Conservation (phyloP, 2,888 invertebrate species). For the Acanthopleura granulata region DNA sequence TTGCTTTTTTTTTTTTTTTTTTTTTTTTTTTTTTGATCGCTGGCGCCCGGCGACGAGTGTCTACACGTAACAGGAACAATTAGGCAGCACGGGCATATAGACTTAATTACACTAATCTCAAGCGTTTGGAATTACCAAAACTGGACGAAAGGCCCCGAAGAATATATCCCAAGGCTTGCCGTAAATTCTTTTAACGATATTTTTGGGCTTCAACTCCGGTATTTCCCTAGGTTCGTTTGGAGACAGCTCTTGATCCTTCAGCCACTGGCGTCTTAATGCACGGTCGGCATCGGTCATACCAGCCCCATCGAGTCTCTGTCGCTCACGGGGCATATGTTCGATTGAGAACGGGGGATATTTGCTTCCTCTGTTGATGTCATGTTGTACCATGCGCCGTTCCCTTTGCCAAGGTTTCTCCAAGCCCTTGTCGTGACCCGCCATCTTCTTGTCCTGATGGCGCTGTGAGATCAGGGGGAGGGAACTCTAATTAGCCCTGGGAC, state of each 20-base stretch:
- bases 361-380: conserved; percentile 48
- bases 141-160: conserved; percentile 30
- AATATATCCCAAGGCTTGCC: conserved; percentile 49
- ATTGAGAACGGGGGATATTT: conserved; percentile 62
- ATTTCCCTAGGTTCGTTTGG: conserved; percentile 58
- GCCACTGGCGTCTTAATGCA: conserved; percentile 61
- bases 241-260: conserved; percentile 61
- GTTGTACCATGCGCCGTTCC: conserved; percentile 36
- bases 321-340: conserved; percentile 58
- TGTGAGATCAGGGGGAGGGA: neutral
- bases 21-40: no score
- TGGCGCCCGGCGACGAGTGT: no score
- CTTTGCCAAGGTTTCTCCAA: conserved; percentile 49
- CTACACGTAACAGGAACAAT: no score
- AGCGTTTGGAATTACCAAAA: conserved; percentile 33
- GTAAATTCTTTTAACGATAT: conserved; percentile 50
- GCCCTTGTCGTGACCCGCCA: conserved; percentile 26
- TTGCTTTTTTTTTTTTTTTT: no score
- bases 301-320: conserved; percentile 49
- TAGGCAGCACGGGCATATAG: neutral
- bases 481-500: neutral
- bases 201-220: conserved; percentile 52
- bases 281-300: conserved; percentile 64
- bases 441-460: neutral
- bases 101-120: neutral